Conservation (phyloP, 2,113 vertebrate genomes). For the Erinaceus europaeus region DNA sequence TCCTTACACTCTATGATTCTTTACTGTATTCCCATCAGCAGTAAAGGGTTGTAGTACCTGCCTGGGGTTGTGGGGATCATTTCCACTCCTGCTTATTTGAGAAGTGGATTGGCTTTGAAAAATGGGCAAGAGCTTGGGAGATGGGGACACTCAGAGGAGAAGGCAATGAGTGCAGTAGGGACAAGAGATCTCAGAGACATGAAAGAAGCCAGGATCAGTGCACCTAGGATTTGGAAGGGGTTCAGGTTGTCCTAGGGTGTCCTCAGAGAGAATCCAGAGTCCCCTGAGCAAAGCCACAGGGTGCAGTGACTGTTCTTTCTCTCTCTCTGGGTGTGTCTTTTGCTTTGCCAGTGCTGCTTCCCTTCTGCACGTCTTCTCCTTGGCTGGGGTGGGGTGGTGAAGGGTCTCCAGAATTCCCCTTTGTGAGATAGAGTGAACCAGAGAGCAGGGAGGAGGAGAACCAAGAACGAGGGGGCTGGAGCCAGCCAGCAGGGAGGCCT, state of each 20-base stretch:
- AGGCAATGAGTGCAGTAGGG: background rate
- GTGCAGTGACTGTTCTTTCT: background rate
- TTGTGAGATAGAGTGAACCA: conserved; percentile 35
- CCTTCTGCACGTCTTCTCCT: conserved; percentile 60
- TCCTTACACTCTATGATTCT: background rate
- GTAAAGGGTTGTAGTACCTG: background rate
- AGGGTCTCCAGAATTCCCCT: conserved; percentile 76
- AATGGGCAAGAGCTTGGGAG: background rate
- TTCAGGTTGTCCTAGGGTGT: conserved; percentile 45
- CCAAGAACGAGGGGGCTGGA: conserved; percentile 7
- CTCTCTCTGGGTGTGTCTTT: background rate
- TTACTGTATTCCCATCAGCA: background rate
- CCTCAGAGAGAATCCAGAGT: background rate
- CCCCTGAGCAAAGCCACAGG: background rate
- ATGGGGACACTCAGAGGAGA: background rate
- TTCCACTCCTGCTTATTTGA: background rate
- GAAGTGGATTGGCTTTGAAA: background rate
- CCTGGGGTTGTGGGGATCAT: background rate
- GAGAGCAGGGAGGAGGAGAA: conserved; percentile 47
- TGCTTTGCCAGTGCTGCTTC: conserved; percentile 47
- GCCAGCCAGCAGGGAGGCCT: conserved; percentile 53
- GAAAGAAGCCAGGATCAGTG: background rate
- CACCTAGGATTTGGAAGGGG: background rate
- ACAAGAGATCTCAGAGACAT: background rate
- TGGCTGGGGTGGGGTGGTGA: background rate